Evolutionary conservation across 2,888 invertebrate species (phyloP), one percentile per base, ranked within the genome.

Genomic region (Phaonia tiefii): DNA sequence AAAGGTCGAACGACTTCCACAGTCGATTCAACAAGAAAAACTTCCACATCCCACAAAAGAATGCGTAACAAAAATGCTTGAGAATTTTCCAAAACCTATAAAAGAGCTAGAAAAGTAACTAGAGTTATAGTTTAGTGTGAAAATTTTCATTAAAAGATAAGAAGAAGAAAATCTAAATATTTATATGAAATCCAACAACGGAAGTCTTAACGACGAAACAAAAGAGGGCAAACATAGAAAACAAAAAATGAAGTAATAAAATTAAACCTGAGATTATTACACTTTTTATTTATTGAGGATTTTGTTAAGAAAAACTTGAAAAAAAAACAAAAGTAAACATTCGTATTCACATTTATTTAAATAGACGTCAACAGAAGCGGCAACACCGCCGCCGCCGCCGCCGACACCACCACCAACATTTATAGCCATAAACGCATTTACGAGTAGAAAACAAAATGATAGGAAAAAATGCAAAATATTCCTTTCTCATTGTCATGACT

Each of bases 61-160:
- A 78, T 78, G 81, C 78, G 72, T 78, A 75, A 65, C 69, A 72
- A 78, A 63, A 72, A 39, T 58, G 70, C 58, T 46, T 81, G 78
- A 49, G 81, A 81, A 78, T 20, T 20, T 20, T 51, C n/a, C n/a
- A 49, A 49, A 25, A 20, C 13, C 58, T 1, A 20, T 37, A 58
- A 31, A 25, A 37, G 37, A 37, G 15, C 25, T 8, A 3, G 31
- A 31, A 31, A 31, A 31, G 8, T 25, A 63, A 63, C 13, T 63
- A 13, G 22, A 22, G 13, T 22, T 37, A 67, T 17, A 37, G 49
- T 49, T 31, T 31, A 37, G 31, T 25, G 25, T 31, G 15, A 2
- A 51, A 51, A 49, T 51, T 67, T 67, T n/a, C 49, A 51, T 31
- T 17, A 26, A 67, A 17, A 11, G n/a, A 42, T 13, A 42, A 15